Conservation (phyloP, 2,797 vertebrate species). For the Periparus ater region DNA sequence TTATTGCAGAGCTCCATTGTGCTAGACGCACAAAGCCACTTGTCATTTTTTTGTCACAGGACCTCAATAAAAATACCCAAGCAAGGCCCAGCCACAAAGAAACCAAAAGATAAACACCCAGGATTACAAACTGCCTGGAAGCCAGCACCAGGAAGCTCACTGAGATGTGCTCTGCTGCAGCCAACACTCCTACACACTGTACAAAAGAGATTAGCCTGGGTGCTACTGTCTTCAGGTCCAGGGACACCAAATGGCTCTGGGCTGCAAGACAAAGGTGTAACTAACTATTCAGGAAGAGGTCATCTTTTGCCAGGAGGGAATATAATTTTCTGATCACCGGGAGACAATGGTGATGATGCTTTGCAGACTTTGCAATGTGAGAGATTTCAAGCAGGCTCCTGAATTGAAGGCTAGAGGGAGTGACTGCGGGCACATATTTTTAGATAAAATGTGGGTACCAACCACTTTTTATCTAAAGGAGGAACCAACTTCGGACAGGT, state of each 20-base stretch:
- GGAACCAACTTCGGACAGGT: neutral
- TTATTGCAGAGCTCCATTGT: neutral
- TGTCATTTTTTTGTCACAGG: neutral
- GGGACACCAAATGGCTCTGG: neutral
- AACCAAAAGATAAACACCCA: neutral
- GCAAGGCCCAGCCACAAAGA: neutral
- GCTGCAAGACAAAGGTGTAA: neutral
- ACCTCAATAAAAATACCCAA: neutral
- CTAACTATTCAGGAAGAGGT: neutral
- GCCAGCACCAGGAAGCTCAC: neutral
- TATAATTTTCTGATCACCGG: neutral
- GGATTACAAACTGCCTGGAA: neutral
- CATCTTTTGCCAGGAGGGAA: neutral
- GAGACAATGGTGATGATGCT: neutral
- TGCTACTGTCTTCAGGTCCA: neutral
- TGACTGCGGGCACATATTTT: neutral
- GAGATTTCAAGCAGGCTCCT: neutral
- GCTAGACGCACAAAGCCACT: neutral
- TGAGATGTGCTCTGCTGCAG: neutral
- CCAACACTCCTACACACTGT: neutral
- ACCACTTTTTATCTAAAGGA: neutral
- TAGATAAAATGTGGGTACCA: neutral
- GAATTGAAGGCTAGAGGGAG: neutral
- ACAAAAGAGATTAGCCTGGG: neutral
- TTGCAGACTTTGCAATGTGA: accelerated